A percentile compares a stretch with the other conserved stretches of the same genome.
phyloP scores from a whole-genome alignment of 2,113 vertebrate genomes.

The Ranitomeya variabilis region DNA sequence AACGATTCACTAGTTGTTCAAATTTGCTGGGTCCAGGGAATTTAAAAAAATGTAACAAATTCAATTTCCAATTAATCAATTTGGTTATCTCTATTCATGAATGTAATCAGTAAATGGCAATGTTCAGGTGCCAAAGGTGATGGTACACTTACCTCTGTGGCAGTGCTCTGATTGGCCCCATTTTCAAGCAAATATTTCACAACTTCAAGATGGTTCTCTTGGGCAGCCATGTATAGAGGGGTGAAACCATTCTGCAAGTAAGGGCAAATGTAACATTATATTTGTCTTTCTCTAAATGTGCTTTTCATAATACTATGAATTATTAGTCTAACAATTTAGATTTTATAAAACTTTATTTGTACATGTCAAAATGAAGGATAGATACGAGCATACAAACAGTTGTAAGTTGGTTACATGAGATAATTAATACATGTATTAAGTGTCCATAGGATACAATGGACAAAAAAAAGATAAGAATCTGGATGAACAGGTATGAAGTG shows the following conservation, averaged over 20 bases:
- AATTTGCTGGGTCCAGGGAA: no score
- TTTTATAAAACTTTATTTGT: no score
- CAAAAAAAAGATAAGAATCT: no score
- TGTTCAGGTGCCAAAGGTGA: not conserved
- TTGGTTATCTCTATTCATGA: not conserved
- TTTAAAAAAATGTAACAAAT: no score
- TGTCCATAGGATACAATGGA: no score
- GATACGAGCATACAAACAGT: no score
- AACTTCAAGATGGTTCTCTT: slow-evolving; percentile 97
- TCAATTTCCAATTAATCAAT: no score
- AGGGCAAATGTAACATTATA: slow-evolving; percentile 3
- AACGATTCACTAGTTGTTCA: no score
- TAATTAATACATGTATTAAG: no score
- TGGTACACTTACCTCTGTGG: slow-evolving; percentile 85
- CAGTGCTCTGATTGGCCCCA: slow-evolving; percentile 97
- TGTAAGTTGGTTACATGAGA: no score
- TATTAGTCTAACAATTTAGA: not conserved
- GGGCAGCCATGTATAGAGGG: slow-evolving; percentile 96
- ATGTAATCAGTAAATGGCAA: not conserved
- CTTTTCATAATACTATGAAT: not conserved
- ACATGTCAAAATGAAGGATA: no score
- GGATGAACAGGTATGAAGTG: no score
- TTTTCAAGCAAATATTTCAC: slow-evolving; percentile 95
- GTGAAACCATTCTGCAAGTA: slow-evolving; percentile 92
- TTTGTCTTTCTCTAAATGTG: not conserved